Evolutionary conservation across 1,140 invertebrate species (phyloP).

Genomic region (Drosophila grimshawi): DNA sequence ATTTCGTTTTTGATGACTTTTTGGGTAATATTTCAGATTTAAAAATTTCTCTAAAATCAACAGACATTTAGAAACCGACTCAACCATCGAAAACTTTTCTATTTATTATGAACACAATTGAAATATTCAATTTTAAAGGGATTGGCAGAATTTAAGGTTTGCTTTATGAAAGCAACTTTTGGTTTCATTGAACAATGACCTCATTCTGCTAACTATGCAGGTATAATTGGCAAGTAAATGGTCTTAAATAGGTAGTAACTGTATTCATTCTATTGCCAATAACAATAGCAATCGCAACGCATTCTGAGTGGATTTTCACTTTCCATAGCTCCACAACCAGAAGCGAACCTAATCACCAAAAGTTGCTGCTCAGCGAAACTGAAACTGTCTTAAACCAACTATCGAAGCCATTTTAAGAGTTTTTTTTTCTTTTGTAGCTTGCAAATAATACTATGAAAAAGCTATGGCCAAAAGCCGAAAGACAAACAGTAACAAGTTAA

Average conservation of each 20-base stretch:
- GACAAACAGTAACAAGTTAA: constrained; percentile 57
- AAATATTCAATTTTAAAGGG: neutral
- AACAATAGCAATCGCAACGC: constrained; percentile 11
- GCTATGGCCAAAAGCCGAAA: constrained; percentile 50
- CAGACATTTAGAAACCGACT: no score
- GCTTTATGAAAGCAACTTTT: neutral
- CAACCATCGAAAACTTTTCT: no score
- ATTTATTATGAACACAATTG: no score
- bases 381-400: constrained; percentile 40
- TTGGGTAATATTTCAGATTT: neutral
- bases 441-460: constrained; percentile 44
- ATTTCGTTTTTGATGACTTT: neutral
- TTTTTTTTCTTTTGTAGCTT: constrained; percentile 18
- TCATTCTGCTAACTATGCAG: constrained; percentile 1
- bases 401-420: constrained; percentile 38
- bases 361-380: constrained; percentile 44
- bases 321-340: constrained; percentile 40
- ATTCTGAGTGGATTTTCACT: constrained; percentile 43
- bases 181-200: constrained; percentile 12
- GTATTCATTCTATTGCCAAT: constrained; percentile 11
- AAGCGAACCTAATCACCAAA: constrained; percentile 56
- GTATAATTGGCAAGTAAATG: neutral
- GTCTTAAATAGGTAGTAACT: neutral
- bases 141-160: neutral
- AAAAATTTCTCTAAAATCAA: neutral